A percentile compares a stretch with the other conserved stretches of the same genome.
phyloP scores from a whole-genome alignment of 2,797 vertebrate species.

The Ptychobarbus kaznakovi region DNA sequence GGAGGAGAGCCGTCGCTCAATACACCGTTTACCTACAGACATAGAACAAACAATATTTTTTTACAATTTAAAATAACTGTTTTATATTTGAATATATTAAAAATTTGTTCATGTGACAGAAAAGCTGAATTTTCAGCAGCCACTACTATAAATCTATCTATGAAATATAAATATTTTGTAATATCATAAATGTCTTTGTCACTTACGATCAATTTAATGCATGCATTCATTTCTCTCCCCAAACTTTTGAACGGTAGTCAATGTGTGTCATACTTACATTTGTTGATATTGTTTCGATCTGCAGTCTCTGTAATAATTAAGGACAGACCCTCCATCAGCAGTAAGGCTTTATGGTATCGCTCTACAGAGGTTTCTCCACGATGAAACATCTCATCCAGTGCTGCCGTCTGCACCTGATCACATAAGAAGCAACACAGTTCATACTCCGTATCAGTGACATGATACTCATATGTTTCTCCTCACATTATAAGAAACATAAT shows the following conservation, averaged over 20 bases:
- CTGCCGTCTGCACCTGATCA: conserved; percentile 90
- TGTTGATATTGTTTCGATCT: conserved; percentile 88
- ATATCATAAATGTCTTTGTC: not conserved
- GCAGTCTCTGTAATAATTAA: conserved; percentile 86
- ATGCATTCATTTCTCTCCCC: not conserved
- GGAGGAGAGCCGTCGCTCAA: conserved; percentile 88
- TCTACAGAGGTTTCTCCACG: conserved; percentile 85
- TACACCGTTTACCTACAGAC: conserved; percentile 90
- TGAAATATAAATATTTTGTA: not conserved
- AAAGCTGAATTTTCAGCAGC: not conserved
- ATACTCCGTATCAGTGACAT: not conserved
- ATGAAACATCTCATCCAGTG: conserved; percentile 98
- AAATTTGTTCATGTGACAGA: not conserved
- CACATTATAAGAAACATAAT: not conserved
- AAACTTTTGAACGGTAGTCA: not conserved
- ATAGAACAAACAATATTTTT: conserved; percentile 5
- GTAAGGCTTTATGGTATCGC: conserved; percentile 91
- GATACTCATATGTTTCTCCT: not conserved
- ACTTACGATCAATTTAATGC: not conserved
- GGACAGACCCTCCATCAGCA: conserved; percentile 94
- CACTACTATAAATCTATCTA: not conserved
- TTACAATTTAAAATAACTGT: not conserved
- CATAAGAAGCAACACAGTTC: not conserved
- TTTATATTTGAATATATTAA: not conserved
- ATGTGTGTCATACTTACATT: conserved; percentile 80